Base-by-base conservation (phyloP, 1,140 invertebrate genomes). In the Anastrepha obliqua region DNA sequence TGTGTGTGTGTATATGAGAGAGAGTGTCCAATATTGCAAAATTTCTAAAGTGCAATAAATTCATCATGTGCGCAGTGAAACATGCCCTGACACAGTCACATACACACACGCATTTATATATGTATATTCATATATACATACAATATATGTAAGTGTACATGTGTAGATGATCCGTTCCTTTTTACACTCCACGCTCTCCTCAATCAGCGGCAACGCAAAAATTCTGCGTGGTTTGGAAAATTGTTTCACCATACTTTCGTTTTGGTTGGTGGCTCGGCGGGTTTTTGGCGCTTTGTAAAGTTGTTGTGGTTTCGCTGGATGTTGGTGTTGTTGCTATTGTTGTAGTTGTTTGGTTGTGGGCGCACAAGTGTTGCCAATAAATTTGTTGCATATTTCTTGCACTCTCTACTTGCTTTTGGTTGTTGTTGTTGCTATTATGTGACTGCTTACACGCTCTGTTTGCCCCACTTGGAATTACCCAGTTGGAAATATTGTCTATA, bases 1-100 rank as follows among this genome's bases (percentile, higher is more conserved):
- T 42, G 65, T 70, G 39, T 70, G 39, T 74, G 44, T n/a, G 44
- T 51, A 11, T 67, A 1, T 11, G 7, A 44, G 42, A 2, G 11
- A 3, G 20, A 58, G 47, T 85, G 47, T 55, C n/a, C 55, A 59
- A 86, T 86, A 62, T 86, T 86, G 85, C 85, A 92, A 91, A 91
- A 92, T 91, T 92, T 92, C 91, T 92, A 92, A 92, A 92, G 90
- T 92, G 91, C 91, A 92, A 92, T 92, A 92, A 92, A 92, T 92
- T 92, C 91, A 90, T 92, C 91, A 92, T 91, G 91, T 92, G 90
- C 90, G 90, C 91, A 92, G 91, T 92, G 91, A 89, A 92, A 92
- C 90, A 92, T 92, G 91, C 90, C 90, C 91, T 92, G 51, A 11
- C 11, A 29, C 20, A 29, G 39, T 47, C 39, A 17, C 17, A 51